Conservation (phyloP, 2,113 vertebrate genomes). For the Orthonyx spaldingii region DNA sequence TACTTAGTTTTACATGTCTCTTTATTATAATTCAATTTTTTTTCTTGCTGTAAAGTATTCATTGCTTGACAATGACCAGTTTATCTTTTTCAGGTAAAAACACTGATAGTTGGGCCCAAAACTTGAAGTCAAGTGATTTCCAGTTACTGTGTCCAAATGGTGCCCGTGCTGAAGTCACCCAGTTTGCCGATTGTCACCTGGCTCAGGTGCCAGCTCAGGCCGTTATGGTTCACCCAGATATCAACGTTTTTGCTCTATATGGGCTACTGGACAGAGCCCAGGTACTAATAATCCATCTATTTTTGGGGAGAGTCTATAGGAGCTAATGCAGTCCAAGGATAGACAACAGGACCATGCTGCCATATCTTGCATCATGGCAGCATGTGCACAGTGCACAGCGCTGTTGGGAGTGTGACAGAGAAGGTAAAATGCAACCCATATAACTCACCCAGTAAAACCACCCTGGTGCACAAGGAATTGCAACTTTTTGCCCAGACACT, state of each 20-base stretch:
- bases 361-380: background rate
- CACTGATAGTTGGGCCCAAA: conserved; percentile 74
- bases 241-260: conserved; percentile 78
- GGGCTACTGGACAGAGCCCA: conserved; percentile 89
- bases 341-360: background rate
- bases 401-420: background rate
- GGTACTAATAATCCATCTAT: conserved; percentile 63
- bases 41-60: background rate
- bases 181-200: conserved; percentile 84
- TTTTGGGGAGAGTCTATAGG: accelerated
- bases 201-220: conserved; percentile 87
- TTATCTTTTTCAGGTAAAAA: conserved; percentile 76
- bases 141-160: conserved; percentile 88
- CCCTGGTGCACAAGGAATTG: background rate
- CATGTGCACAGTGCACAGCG: background rate
- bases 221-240: conserved; percentile 85
- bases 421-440: background rate
- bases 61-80: background rate
- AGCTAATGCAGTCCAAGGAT: background rate
- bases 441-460: background rate
- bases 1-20: conserved; percentile 21
- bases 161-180: conserved; percentile 80
- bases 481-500: background rate
- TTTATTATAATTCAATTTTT: background rate
- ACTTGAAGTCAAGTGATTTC: conserved; percentile 77